These are phyloP conservation scores for Macrotis lagotis DNA, from an alignment of 2,113 vertebrate genomes.

Conservation along the genomic window DNA sequence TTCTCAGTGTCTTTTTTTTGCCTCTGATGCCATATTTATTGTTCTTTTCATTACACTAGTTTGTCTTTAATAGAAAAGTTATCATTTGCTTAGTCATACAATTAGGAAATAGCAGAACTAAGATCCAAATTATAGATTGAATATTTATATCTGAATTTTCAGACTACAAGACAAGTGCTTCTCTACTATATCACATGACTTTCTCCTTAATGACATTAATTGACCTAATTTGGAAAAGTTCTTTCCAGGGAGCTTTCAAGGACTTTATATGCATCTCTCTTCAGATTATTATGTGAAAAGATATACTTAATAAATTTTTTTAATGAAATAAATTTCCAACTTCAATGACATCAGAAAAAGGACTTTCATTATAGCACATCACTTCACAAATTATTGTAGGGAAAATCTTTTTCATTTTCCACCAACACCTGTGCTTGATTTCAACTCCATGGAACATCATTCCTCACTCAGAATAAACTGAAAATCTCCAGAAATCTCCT, in stretches of 20 bases:
- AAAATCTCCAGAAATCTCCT: neutral
- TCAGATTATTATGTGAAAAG: too few relatives aligned
- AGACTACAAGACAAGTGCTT: neutral
- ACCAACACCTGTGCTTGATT: neutral
- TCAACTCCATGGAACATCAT: neutral
- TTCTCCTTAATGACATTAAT: neutral
- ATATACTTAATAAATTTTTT: neutral
- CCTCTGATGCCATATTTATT: neutral
- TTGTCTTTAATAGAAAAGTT: neutral
- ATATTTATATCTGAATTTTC: neutral
- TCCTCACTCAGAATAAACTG: neutral
- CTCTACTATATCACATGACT: neutral
- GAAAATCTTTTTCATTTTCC: neutral
- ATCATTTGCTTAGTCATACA: neutral
- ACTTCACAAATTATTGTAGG: neutral
- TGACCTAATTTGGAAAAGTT: neutral
- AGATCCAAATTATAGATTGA: neutral
- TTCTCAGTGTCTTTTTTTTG: too few relatives aligned
- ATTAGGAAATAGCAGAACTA: neutral
- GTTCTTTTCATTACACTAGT: neutral
- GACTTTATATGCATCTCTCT: too few relatives aligned
- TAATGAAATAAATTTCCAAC: neutral
- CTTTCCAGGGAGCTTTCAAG: neutral
- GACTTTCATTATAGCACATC: neutral
- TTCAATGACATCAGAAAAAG: neutral